These are phyloP conservation scores for Mantis religiosa DNA, from an alignment of 2,888 invertebrate genomes.

Conservation along the genomic window DNA sequence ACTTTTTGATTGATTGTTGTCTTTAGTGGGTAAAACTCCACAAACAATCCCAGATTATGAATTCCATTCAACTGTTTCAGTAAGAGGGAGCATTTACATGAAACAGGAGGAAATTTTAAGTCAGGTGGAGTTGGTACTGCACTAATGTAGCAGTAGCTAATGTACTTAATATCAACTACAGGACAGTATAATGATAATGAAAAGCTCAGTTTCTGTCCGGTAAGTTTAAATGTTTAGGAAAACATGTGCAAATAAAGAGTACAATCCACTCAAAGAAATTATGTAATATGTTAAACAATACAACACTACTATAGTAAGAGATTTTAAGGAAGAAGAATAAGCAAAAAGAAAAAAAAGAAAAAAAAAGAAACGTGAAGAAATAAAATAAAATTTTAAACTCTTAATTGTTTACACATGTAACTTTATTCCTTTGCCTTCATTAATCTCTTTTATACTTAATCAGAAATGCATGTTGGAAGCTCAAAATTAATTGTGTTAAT, in stretches of 20 bases:
- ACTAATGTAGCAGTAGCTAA: neutral
- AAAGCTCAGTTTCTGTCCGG: neutral
- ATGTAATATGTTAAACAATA: neutral
- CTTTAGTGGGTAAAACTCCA: neutral
- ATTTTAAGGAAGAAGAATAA: neutral
- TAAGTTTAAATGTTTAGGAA: neutral
- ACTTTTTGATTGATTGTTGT: neutral
- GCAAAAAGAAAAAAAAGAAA: too few relatives aligned
- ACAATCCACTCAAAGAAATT: neutral
- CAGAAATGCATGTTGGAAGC: too few relatives aligned
- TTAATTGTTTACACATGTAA: neutral
- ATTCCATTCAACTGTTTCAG: neutral
- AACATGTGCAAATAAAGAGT: neutral
- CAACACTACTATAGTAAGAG: neutral
- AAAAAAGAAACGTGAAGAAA: neutral
- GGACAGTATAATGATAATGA: neutral
- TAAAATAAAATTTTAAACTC: neutral
- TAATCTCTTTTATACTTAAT: neutral
- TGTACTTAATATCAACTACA: neutral
- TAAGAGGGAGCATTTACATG: neutral
- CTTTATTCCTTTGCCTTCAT: neutral
- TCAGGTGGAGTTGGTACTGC: constrained; percentile 10
- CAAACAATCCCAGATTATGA: neutral
- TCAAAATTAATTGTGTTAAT: neutral
- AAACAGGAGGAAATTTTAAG: neutral